Conservation (phyloP, 1,140 invertebrate genomes). For the Paraescarpia echinospica region DNA sequence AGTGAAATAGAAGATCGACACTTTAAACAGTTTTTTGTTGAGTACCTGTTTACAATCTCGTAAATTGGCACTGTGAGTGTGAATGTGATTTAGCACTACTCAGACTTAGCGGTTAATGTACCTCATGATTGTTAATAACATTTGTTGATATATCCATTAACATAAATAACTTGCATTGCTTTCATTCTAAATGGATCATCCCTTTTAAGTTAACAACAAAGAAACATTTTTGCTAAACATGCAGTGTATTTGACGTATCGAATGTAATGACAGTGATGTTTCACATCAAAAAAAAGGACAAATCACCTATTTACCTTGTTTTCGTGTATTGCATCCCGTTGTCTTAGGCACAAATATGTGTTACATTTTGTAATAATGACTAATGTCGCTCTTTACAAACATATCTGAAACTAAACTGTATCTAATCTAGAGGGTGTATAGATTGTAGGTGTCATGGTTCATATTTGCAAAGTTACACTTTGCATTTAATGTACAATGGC, state of each 20-base stretch:
- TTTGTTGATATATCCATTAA: neutral
- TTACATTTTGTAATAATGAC: neutral
- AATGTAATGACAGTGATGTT: neutral
- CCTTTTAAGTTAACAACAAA: neutral
- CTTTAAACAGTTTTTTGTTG: slow-evolving; percentile 4
- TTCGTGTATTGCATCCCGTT: neutral
- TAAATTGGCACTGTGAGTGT: neutral
- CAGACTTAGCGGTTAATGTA: neutral
- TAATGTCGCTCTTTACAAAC: neutral
- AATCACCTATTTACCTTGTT: neutral
- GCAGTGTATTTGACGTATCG: neutral
- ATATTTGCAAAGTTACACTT: neutral
- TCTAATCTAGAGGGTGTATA: neutral
- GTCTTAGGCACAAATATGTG: neutral
- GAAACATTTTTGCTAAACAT: neutral
- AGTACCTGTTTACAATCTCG: slow-evolving; percentile 5
- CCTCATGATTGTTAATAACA: neutral
- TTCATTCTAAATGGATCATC: neutral
- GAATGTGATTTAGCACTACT: neutral
- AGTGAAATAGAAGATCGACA: neutral
- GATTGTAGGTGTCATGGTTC: neutral
- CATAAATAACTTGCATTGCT: neutral
- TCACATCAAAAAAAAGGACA: neutral
- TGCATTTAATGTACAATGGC: neutral
- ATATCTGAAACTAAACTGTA: neutral